Evolutionary conservation across 2,113 vertebrate genomes (phyloP), one percentile per base, ranked within the genome.

Genomic region (Forbesichthys agassizii): DNA sequence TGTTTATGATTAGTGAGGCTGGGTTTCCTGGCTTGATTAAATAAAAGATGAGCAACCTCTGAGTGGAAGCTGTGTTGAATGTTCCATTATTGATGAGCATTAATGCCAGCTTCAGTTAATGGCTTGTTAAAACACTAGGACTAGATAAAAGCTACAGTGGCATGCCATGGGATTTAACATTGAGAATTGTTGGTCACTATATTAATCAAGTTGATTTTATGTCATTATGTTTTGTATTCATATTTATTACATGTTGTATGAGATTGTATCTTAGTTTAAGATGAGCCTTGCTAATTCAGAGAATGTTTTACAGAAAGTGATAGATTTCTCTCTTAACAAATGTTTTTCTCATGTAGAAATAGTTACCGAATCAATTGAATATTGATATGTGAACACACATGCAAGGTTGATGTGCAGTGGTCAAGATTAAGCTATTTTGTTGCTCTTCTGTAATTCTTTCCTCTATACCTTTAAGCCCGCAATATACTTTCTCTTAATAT

Each of bases 391-490:
- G 48, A 2, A 36, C 27, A 56, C 20, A 33, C 42, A 53, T 8
- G 33, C 46, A 16, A 62, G 51, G 47, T 49, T 68, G 62, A 75
- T 69, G 72, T 70, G 16, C 80, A 78, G 78, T 69, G 51, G 64
- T 68, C 16, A 58, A 58, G 55, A 69, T 72, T 48, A 72, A 82
- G 65, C 64, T 67, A 66, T 76, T 64, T 27, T 27, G 2, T 27
- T 27, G 27, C 73, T 68, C 74, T 80, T 71, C 66, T 78, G 75
- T 67, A 79, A 72, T 78, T 83, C 58, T 68, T 48, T 77, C 49
- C 57, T 73, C 63, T 64, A 55, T 68, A 20, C 60, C 56, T 33
- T 65, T 67, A 27, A 27, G 27, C 27, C 27, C 27, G 2, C 27
- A 2, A 27, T 27, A 3, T 27, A 27, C 27, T 27, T 27, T 27